phyloP scores from a whole-genome alignment of 2,797 vertebrate species.

The Enteromius thamalakanensis region DNA sequence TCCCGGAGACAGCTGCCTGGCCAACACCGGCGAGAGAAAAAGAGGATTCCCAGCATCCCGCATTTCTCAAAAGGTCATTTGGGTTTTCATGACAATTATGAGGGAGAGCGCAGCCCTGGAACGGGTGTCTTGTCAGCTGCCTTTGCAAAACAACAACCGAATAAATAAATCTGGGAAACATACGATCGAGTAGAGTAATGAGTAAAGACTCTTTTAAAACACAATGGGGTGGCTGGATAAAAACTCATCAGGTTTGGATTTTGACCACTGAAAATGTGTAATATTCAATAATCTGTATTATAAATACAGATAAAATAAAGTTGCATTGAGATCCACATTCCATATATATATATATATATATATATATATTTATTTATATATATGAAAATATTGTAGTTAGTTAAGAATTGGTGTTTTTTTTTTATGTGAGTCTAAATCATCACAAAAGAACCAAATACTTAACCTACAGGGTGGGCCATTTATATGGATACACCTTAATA shows the following conservation, averaged over 20 bases:
- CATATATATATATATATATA: no score
- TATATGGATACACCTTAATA: no score
- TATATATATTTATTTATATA: no score
- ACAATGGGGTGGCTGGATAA: not conserved
- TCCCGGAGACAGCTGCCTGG: slow-evolving; percentile 47
- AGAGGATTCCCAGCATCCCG: not conserved
- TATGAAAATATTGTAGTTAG: no score
- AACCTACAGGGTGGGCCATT: no score
- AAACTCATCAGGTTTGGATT: not conserved
- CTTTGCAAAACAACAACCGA: not conserved
- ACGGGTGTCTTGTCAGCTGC: not conserved
- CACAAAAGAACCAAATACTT: no score
- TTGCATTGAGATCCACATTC: not conserved
- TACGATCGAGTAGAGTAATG: not conserved
- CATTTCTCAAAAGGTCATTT: slow-evolving; percentile 2
- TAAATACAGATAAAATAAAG: no score
- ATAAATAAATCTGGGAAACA: not conserved
- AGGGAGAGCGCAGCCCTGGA: not conserved
- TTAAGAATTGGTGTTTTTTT: no score
- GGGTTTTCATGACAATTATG: slow-evolving; percentile 2
- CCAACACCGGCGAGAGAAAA: not conserved
- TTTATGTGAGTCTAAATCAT: no score
- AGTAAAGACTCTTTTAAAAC: not conserved
- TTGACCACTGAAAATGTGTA: not conserved
- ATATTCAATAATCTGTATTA: not conserved